phyloP scores from a whole-genome alignment of 2,797 vertebrate species.

The Pseudopleuronectes americanus region DNA sequence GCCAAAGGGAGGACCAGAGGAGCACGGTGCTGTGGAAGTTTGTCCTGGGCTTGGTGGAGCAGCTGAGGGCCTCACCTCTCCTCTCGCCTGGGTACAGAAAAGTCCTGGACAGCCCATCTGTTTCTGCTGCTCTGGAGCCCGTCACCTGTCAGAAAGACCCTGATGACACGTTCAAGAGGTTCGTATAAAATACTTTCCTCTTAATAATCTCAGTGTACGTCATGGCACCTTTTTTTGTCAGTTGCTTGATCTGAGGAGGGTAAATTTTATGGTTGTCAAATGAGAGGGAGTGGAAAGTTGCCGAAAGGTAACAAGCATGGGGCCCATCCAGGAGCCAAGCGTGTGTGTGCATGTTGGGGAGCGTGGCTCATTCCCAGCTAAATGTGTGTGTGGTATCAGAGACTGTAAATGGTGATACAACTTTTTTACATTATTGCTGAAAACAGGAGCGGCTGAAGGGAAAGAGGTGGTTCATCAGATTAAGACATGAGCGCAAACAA shows the following conservation, averaged over 20 bases:
- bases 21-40: constrained; percentile 81
- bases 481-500: constrained; percentile 8
- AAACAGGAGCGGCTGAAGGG: not conserved
- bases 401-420: not conserved
- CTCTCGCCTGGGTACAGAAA: constrained; percentile 75
- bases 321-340: constrained; percentile 25
- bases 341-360: constrained; percentile 53
- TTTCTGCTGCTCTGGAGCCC: constrained; percentile 70
- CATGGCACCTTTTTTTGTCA: not conserved
- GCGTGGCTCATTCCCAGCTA: constrained; percentile 30
- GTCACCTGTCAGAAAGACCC: constrained; percentile 79
- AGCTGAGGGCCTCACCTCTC: constrained; percentile 77
- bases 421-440: not conserved
- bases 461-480: constrained; percentile 17
- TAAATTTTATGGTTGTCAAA: constrained; percentile 32
- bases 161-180: constrained; percentile 86
- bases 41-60: constrained; percentile 81
- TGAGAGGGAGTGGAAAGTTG: constrained; percentile 30
- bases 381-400: constrained; percentile 8
- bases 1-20: constrained; percentile 80
- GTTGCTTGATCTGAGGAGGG: not conserved
- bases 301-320: constrained; percentile 28
- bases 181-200: constrained; percentile 14
- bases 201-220: not conserved
- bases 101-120: constrained; percentile 52